Evolutionary conservation across 2,113 vertebrate genomes (phyloP), one percentile per base, ranked within the genome.

Genomic region (Herpailurus yagouaroundi): DNA sequence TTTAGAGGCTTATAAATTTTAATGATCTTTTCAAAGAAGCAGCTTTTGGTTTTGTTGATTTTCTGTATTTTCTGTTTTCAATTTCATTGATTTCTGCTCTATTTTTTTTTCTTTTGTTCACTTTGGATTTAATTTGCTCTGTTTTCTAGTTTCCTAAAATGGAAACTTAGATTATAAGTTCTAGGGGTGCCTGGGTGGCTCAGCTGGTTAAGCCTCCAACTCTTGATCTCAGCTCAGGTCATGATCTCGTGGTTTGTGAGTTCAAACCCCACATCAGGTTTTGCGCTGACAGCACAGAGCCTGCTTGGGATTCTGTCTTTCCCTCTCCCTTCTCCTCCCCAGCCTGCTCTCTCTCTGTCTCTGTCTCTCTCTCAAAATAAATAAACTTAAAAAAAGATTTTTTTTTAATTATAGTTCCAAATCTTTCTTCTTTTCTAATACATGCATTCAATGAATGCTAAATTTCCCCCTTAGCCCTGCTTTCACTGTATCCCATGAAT

Each of bases 31-130:
- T 64, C 80, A 15, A 91, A 73, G 76, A 94, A 86, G 1, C 64
- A 91, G 7, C 4, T 69, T 97, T 91, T 57, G 76, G 33, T 52
- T 90, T 91, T 95, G 50, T 89, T 88, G 21, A 60, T 83, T 88
- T 95, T 95, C 48, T 81, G 52, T 93, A 45, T 83, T 87, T 77
- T 9, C 45, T 95, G 18, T 45, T 93, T 77, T 79, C 29, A 73
- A 4, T 71, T 87, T 91, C n/a, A 71, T 64, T 69, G 23, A 89
- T 10, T 91, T 74, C 36, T 80, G 69, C 50, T 60, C 60, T 88
- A 68, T 82, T 86, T 91, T 69, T 73, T 68, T 89, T 83, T 63
- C 15, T 73, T 50, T 41, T 23, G 31, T 9, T 94, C 84, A 48
- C 71, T 79, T 92, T 85, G 71, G n/a, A 95, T 95, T 93, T 31